Evolutionary conservation across 2,797 vertebrate genomes (phyloP).

Genomic region (Leptoclinus maculatus): DNA sequence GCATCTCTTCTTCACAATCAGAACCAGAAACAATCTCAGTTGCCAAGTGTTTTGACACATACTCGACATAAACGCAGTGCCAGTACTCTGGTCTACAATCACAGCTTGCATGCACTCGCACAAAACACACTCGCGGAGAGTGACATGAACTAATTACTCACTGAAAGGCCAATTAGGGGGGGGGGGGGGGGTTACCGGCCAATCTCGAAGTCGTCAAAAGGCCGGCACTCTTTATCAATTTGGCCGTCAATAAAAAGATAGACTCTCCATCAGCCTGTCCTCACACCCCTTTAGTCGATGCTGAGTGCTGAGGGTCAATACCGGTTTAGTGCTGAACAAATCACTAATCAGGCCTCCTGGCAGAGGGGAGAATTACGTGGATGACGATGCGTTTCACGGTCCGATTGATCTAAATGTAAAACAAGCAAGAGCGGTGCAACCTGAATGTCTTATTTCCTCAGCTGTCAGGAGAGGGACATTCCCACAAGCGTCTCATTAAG

Average conservation of each 20-base stretch:
- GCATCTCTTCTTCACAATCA: background rate
- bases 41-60: background rate
- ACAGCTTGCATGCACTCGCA: background rate
- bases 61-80: background rate
- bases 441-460: background rate
- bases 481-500: background rate
- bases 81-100: background rate
- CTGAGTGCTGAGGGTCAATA: slow-evolving; percentile 59
- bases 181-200: slow-evolving; percentile 1
- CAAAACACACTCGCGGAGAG: background rate
- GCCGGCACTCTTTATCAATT: slow-evolving; percentile 21
- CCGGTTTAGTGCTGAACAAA: slow-evolving; percentile 63
- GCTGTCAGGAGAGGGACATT: background rate
- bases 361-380: slow-evolving; percentile 25
- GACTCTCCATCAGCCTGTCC: slow-evolving; percentile 13
- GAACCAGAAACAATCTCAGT: background rate
- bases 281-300: slow-evolving; percentile 11
- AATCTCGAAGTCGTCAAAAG: slow-evolving; percentile 19
- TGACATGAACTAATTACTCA: slow-evolving; percentile 38
- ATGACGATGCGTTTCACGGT: slow-evolving; percentile 29
- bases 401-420: slow-evolving; percentile 21
- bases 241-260: slow-evolving; percentile 40
- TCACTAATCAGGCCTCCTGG: slow-evolving; percentile 52
- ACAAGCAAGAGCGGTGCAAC: background rate
- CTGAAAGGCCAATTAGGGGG: slow-evolving; percentile 22